A percentile compares a stretch with the other conserved stretches of the same genome.
phyloP scores from a whole-genome alignment of 2,888 invertebrate species.

The Lasioglossum oenotherae region DNA sequence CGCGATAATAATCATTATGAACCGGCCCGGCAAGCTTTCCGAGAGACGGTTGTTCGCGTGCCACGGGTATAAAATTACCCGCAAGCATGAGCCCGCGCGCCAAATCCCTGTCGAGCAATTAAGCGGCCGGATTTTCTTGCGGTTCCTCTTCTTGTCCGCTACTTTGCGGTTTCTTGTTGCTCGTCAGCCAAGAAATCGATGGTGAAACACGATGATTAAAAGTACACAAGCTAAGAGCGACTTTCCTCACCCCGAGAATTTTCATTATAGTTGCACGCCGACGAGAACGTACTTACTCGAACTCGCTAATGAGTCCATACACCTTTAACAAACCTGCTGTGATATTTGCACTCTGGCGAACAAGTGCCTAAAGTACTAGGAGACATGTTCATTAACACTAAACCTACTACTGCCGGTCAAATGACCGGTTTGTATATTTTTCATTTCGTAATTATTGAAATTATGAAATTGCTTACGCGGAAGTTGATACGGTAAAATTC shows the following conservation, averaged over 20 bases:
- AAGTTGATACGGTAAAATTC: too few relatives aligned
- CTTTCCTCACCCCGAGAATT: not conserved
- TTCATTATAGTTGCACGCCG: not conserved
- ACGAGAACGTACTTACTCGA: not conserved
- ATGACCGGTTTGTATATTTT: too few relatives aligned
- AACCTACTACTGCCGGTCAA: too few relatives aligned
- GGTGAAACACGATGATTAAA: not conserved
- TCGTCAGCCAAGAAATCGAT: not conserved
- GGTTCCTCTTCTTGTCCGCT: constrained; percentile 4
- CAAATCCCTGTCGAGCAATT: constrained; percentile 26
- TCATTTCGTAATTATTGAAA: too few relatives aligned
- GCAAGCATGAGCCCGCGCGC: not conserved
- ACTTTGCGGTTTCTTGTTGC: not conserved
- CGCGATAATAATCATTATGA: constrained; percentile 51
- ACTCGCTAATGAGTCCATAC: not conserved
- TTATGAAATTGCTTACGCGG: too few relatives aligned
- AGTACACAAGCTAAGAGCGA: not conserved
- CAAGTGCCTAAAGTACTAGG: not conserved
- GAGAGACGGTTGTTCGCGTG: not conserved
- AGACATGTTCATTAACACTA: too few relatives aligned
- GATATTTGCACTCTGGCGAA: not conserved
- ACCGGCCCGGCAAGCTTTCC: constrained; percentile 37
- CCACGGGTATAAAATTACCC: not conserved
- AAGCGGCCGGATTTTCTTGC: not conserved
- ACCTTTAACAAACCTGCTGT: not conserved